Evolutionary conservation across 2,113 vertebrate species (phyloP).

Genomic region (Deroptyus accipitrinus): DNA sequence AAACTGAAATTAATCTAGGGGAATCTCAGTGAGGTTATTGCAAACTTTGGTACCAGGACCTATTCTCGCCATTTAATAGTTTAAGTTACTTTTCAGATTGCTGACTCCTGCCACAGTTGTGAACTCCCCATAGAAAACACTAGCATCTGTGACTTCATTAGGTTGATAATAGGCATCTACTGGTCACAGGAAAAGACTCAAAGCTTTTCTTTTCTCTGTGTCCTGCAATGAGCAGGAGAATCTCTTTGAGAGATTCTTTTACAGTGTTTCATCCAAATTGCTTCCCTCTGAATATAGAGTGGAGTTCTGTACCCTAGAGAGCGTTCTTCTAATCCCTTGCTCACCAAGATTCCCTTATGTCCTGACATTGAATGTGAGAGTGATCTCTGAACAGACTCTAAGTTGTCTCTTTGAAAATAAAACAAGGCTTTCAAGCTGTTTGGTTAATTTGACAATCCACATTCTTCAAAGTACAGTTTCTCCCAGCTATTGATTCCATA

Average conservation of each 20-base stretch:
- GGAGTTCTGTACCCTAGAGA: neutral
- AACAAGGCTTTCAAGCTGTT: neutral
- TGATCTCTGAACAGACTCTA: neutral
- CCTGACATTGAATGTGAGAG: neutral
- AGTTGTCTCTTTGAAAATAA: neutral
- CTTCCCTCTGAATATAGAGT: neutral
- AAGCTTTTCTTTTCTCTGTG: neutral
- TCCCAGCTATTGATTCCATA: neutral
- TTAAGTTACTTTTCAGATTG: neutral
- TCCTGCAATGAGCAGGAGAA: neutral
- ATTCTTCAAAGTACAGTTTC: neutral
- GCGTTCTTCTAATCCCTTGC: neutral
- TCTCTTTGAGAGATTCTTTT: neutral
- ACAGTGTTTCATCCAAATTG: neutral
- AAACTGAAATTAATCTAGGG: neutral
- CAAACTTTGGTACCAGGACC: neutral
- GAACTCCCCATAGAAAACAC: neutral
- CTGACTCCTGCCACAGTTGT: neutral
- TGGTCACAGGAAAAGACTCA: neutral
- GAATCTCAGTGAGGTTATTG: neutral
- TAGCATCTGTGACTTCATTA: neutral
- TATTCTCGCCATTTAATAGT: neutral
- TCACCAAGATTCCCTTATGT: neutral
- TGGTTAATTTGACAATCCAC: neutral
- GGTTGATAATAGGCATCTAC: neutral